Evolutionary conservation across 2,113 vertebrate species (phyloP), one percentile per base, ranked within the genome.

Genomic region (Bettongia penicillata): DNA sequence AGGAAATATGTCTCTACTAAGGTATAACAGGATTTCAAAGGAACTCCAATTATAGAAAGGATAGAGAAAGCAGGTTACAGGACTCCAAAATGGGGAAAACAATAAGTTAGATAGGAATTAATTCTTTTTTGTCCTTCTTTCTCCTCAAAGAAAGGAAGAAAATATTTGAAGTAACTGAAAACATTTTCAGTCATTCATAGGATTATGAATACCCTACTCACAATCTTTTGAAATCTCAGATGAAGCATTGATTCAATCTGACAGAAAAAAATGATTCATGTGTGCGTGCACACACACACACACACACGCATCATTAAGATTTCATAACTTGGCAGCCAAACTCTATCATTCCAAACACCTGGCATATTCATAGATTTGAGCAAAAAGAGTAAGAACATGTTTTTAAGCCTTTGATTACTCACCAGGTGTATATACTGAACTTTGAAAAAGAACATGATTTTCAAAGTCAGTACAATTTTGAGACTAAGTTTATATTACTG

Each of bases 331-430:
- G 94, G 91, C 93, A 90, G 68, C 51, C 92, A 94, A 95, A 96
- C 84, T n/a, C 37, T 51, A 96, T 91, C 84, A 91, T 91, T 61
- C 51, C 53, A 92, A 92, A 94, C 95, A 97, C 96, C 97, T 98
- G 97, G 96, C 24, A 47, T 93, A 94, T 91, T 91, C 96, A 84
- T 8, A 47, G 93, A 95, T 92, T 90, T 97, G 50, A 95, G 91
- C 52, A 92, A 68, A 95, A 84, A 50, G 90, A 90, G 90, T 57
- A 95, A 94, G 90, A 96, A 95, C 84, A 77, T 84, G 68, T 84
- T 93, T 96, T 91, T 95, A 95, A 95, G 52, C 3, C 51, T 96
- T 77, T 96, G 96, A 98, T 98, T 97, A 52, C 94, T n/a, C 90
- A 92, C 68, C 96, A 98, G 96, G 95, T 98, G 95, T 98, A 89